A percentile compares a stretch with the other conserved stretches of the same genome.
Evolutionary conservation across 2,888 invertebrate species (phyloP).

Genomic region (Erannis defoliaria): DNA sequence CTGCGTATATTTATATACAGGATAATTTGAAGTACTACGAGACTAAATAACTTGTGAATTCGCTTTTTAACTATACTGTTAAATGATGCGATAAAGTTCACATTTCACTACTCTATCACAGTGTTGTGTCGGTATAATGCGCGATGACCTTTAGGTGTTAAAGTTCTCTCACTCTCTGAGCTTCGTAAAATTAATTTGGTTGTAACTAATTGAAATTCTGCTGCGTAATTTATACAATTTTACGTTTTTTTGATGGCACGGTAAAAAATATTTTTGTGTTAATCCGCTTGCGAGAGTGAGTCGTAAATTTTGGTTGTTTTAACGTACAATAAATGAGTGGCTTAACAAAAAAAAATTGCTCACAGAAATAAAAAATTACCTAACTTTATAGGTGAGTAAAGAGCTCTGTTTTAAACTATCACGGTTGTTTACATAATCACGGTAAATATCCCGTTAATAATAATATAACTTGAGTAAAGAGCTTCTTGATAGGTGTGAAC

Average conservation of each 20-base stretch:
- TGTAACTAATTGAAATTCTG: constrained; percentile 28
- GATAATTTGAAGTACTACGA: too few relatives aligned
- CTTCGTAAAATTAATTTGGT: constrained; percentile 25
- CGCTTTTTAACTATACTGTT: too few relatives aligned
- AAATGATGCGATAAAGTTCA: too few relatives aligned
- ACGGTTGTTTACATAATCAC: too few relatives aligned
- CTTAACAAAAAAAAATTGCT: background rate
- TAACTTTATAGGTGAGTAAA: too few relatives aligned
- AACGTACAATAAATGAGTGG: constrained; percentile 5
- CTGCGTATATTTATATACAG: too few relatives aligned
- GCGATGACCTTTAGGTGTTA: background rate
- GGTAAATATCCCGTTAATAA: too few relatives aligned
- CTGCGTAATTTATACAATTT: constrained; percentile 19
- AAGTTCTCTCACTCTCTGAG: constrained; percentile 3
- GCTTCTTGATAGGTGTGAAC: too few relatives aligned
- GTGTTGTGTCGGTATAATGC: background rate
- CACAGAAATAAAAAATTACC: background rate
- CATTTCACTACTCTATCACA: too few relatives aligned
- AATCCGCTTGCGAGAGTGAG: constrained; percentile 16
- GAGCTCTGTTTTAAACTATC: too few relatives aligned
- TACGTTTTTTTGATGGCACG: constrained; percentile 21
- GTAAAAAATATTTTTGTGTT: constrained; percentile 17
- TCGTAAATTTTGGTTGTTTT: constrained; percentile 10
- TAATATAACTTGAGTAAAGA: too few relatives aligned
- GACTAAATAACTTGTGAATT: too few relatives aligned